Conservation (phyloP, 2,797 vertebrate species). For the Euthynnus affinis region DNA sequence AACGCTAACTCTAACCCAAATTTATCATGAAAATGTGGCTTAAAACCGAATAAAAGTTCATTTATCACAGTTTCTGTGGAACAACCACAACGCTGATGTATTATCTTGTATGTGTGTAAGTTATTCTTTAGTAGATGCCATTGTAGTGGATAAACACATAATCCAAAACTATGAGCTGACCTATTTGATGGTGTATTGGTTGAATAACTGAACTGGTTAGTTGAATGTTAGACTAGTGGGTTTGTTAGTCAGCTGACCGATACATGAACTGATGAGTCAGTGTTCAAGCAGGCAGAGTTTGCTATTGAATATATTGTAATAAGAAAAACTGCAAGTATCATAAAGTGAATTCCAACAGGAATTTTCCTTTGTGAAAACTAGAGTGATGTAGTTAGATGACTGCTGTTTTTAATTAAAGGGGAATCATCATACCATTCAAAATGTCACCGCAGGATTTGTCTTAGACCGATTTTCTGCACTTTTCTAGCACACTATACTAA, state of each 20-base stretch:
- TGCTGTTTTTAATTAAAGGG: slow-evolving; percentile 15
- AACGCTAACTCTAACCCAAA: too few relatives aligned
- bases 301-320: not conserved
- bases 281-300: not conserved
- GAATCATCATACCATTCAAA: slow-evolving; percentile 7
- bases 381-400: not conserved
- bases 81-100: too few relatives aligned
- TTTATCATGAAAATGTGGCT: too few relatives aligned
- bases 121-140: too few relatives aligned
- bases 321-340: not conserved
- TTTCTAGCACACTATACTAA: not conserved
- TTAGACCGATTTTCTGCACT: not conserved
- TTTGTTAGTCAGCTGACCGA: not conserved
- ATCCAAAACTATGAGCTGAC: too few relatives aligned
- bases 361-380: not conserved
- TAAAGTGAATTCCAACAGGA: not conserved
- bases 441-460: not conserved
- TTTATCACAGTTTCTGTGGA: too few relatives aligned
- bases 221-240: not conserved
- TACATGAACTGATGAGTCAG: not conserved
- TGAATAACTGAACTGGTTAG: too few relatives aligned
- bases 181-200: too few relatives aligned
- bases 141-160: too few relatives aligned
- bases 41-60: too few relatives aligned
- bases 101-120: too few relatives aligned